Conservation (phyloP, 2,113 vertebrate genomes). For the Tychaedon coryphoeus region DNA sequence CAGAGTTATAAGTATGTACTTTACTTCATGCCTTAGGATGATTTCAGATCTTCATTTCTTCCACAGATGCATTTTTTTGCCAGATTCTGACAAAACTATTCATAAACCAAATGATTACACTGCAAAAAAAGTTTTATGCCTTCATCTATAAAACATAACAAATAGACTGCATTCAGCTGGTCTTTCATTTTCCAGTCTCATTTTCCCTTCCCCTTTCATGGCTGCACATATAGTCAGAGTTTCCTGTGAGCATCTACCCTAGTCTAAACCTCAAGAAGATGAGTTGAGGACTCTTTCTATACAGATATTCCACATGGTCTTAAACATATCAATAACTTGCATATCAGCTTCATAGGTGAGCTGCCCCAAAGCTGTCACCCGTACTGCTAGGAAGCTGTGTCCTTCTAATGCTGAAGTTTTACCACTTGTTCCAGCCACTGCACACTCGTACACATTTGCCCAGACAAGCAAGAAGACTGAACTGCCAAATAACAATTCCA, state of each 20-base stretch:
- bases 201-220: neutral
- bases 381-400: neutral
- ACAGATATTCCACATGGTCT: neutral
- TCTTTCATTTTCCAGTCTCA: neutral
- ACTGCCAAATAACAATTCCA: neutral
- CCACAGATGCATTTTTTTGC: neutral
- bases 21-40: neutral
- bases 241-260: neutral
- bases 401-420: neutral
- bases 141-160: neutral
- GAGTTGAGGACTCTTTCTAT: neutral
- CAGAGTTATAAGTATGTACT: neutral
- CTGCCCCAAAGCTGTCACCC: neutral
- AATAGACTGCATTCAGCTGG: neutral
- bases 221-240: neutral
- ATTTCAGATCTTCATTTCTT: conserved; percentile 17
- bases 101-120: neutral
- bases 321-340: neutral
- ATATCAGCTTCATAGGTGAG: neutral
- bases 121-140: neutral
- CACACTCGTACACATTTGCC: neutral
- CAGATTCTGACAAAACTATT: neutral
- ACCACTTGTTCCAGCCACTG: neutral
- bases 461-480: neutral
- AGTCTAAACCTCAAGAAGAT: neutral